phyloP scores from a whole-genome alignment of 2,113 vertebrate species.

The Acanthisitta chloris region DNA sequence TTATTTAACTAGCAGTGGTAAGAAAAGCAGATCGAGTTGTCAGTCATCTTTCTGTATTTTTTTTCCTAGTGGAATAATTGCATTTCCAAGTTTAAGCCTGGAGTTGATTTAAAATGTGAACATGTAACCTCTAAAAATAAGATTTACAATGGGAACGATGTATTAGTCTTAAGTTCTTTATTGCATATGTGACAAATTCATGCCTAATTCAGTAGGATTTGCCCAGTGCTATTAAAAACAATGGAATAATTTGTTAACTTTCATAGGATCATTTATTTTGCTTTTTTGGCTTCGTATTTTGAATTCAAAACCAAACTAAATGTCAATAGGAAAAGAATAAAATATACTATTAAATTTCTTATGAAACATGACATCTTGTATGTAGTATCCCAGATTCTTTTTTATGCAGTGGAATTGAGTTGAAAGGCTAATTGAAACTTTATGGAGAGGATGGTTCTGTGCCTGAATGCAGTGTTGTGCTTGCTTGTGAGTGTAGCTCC shows the following conservation, averaged over 20 bases:
- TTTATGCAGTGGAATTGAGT: neutral
- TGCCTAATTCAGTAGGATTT: slow-evolving; percentile 50
- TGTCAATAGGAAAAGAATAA: slow-evolving; percentile 58
- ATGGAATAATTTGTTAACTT: slow-evolving; percentile 62
- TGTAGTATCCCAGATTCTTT: neutral
- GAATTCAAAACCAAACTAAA: slow-evolving; percentile 62
- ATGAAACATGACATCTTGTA: slow-evolving; percentile 5
- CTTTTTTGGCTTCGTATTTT: slow-evolving; percentile 32
- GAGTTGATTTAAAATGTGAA: slow-evolving; percentile 56
- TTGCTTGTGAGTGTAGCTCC: neutral
- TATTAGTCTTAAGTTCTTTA: slow-evolving; percentile 27
- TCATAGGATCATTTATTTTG: slow-evolving; percentile 36
- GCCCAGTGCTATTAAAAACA: slow-evolving; percentile 52
- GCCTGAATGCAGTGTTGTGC: neutral
- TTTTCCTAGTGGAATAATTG: neutral
- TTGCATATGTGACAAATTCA: slow-evolving; percentile 38
- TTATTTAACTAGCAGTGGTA: neutral
- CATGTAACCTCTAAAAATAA: slow-evolving; percentile 41
- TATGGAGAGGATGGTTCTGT: neutral
- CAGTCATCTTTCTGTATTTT: neutral
- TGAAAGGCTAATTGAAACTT: slow-evolving; percentile 52
- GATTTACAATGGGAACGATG: slow-evolving; percentile 33
- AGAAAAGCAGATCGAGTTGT: neutral
- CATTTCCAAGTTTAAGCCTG: slow-evolving; percentile 32
- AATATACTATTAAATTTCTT: slow-evolving; percentile 34